Percentiles rank a stretch among this genome's conserved stretches.
Evolutionary conservation across 2,797 vertebrate species (phyloP).

Genomic region (Amblyraja radiata): DNA sequence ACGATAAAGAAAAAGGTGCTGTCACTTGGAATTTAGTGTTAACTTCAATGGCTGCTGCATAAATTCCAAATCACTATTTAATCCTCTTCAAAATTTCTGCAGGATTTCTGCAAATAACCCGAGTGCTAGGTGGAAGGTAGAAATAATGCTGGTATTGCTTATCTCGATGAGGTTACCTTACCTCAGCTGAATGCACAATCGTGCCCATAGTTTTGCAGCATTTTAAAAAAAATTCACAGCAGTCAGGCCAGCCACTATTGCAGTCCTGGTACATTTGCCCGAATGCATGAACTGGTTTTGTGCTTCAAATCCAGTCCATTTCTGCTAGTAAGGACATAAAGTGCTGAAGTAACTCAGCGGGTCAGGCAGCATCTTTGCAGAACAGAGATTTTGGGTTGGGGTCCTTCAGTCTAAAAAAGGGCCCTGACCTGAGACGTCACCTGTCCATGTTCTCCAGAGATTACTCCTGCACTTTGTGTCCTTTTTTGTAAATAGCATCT

Average conservation of each 20-base stretch:
- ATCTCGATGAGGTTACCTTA: background rate
- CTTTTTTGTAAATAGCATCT: too few species aligned
- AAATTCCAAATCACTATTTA: background rate
- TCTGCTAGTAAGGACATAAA: background rate
- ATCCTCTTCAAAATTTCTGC: background rate
- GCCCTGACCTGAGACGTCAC: too few species aligned
- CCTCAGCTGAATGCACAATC: too few species aligned
- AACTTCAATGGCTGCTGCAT: background rate
- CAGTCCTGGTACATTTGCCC: background rate
- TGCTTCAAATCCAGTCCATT: background rate
- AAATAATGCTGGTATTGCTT: background rate
- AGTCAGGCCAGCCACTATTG: background rate
- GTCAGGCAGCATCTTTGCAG: too few species aligned
- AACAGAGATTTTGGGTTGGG: too few species aligned
- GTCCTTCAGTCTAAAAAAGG: too few species aligned
- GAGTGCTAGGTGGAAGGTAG: background rate
- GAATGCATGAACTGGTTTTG: background rate
- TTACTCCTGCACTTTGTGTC: too few species aligned
- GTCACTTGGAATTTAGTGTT: background rate
- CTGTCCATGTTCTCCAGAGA: too few species aligned
- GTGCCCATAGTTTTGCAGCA: background rate
- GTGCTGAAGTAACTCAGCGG: background rate
- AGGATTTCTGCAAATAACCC: background rate
- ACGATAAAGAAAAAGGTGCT: background rate
- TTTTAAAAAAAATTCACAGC: background rate